Base-by-base conservation (phyloP, 2,113 vertebrate species). In the Cyanoderma ruficeps region DNA sequence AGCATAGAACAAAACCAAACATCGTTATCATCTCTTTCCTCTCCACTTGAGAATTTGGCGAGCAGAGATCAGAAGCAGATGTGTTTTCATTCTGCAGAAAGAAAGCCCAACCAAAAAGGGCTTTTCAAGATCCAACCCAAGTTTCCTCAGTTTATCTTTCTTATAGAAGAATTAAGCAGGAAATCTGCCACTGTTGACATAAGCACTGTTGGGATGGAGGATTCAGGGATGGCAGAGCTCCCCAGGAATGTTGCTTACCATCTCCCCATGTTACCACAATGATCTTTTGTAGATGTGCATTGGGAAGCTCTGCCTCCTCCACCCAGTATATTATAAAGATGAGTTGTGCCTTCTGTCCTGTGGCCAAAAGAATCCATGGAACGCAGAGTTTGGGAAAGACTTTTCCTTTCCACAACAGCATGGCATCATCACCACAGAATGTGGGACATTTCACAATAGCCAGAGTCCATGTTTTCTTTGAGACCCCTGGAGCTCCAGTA, bases 351-450 rank as follows among this genome's bases (percentile, higher is more conserved):
- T 90, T 33, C 35, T 3, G 0, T 82, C 65, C n/a, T 33, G 57
- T 1, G 3, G 63, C 53, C 25, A 7, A 84, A 85, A 35, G 31
- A 90, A 93, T 53, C 44, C 53, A 8, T 0, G 8, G 37, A 85
- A 72, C 1, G 21, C 44, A 79, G 11, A n/a, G 4, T 57, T 35
- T 90, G 24, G 59, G 55, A 75, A 92, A 74, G 59, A 24, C 35
- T 17, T 83, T 64, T 81, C 93, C 72, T 68, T 68, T 44, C 63
- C 72, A 68, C 59, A 94, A 64, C 83, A 80, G 46, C 0, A 0
- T 88, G 83, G 89, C 63, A 84, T 65, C 52, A 90, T 83, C 39
- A 55, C 39, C 60, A 77, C 69, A 94, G 60, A 91, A 93, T 84
- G 0, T 39, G 28, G 37, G 49, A 30, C 53, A 76, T 75, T 84